Percentiles rank a stretch among this genome's conserved stretches.
Evolutionary conservation across 2,888 invertebrate genomes (phyloP).

Genomic region (Pyrocoelia pectoralis): DNA sequence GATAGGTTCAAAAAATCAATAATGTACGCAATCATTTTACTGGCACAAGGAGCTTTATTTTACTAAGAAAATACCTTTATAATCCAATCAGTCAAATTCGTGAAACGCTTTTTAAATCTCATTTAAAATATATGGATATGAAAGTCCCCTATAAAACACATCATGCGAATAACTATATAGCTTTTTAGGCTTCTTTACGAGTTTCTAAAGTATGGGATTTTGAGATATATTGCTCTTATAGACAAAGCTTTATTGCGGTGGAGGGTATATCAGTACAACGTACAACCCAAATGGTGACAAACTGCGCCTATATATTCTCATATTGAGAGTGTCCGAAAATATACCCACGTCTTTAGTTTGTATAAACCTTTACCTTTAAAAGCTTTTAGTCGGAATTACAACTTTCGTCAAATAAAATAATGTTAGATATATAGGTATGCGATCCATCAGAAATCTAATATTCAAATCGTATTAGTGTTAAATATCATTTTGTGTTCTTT

Average conservation of each 20-base stretch:
- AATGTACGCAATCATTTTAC: too few species aligned
- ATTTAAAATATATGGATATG: constrained; percentile 54
- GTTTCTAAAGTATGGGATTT: constrained; percentile 60
- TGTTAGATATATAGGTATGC: neutral
- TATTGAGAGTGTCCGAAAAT: constrained; percentile 45
- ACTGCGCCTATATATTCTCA: constrained; percentile 54
- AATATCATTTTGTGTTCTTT: constrained; percentile 14
- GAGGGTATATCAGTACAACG: constrained; percentile 41
- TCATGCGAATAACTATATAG: constrained; percentile 55
- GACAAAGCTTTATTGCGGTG: constrained; percentile 59
- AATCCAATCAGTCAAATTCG: constrained; percentile 45
- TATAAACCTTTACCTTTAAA: constrained; percentile 5
- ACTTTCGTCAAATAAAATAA: neutral
- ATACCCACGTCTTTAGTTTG: constrained; percentile 11
- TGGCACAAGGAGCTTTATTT: too few species aligned
- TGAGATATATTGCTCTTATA: constrained; percentile 57
- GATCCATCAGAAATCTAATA: neutral
- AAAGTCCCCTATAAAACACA: constrained; percentile 52
- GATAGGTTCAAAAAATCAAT: too few species aligned
- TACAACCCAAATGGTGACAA: constrained; percentile 55
- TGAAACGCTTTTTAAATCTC: constrained; percentile 48
- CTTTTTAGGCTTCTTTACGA: constrained; percentile 58
- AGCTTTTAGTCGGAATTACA: neutral
- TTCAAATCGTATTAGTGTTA: neutral
- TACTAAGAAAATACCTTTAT: constrained; percentile 30